These are phyloP conservation scores for Encarsia formosa DNA, from an alignment of 2,888 invertebrate species.

Conservation along the genomic window DNA sequence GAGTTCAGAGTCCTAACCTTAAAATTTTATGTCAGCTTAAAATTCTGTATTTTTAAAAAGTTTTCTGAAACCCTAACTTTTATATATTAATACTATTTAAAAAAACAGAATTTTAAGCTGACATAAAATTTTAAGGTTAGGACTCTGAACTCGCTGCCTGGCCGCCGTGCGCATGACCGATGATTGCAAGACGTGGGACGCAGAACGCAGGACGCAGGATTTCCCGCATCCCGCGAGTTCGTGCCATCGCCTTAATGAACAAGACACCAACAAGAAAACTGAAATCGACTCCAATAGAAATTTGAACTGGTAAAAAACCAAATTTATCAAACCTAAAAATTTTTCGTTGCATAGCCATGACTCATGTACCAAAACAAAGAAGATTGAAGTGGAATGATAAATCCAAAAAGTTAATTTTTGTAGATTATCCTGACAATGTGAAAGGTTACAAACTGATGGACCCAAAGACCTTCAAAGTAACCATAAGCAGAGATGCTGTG, in stretches of 20 bases:
- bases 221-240: too few species aligned
- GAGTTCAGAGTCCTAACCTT: too few species aligned
- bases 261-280: not conserved
- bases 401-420: not conserved
- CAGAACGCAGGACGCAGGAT: too few species aligned
- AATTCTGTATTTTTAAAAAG: too few species aligned
- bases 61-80: too few species aligned
- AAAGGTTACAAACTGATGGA: not conserved
- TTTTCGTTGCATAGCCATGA: not conserved
- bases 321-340: not conserved
- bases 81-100: too few species aligned
- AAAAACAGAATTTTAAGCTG: too few species aligned
- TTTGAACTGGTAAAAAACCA: not conserved
- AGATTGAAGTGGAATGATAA: slow-evolving; percentile 1
- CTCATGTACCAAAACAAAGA: not conserved
- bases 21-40: too few species aligned
- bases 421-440: not conserved
- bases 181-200: too few species aligned
- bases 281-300: not conserved
- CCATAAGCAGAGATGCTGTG: slow-evolving; percentile 27
- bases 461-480: slow-evolving; percentile 9
- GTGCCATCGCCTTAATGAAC: not conserved
- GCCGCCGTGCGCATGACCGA: too few species aligned
- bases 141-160: too few species aligned
- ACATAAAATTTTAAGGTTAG: too few species aligned